Base-by-base conservation (phyloP, 2,888 invertebrate species). In the Watsonalla binaria region DNA sequence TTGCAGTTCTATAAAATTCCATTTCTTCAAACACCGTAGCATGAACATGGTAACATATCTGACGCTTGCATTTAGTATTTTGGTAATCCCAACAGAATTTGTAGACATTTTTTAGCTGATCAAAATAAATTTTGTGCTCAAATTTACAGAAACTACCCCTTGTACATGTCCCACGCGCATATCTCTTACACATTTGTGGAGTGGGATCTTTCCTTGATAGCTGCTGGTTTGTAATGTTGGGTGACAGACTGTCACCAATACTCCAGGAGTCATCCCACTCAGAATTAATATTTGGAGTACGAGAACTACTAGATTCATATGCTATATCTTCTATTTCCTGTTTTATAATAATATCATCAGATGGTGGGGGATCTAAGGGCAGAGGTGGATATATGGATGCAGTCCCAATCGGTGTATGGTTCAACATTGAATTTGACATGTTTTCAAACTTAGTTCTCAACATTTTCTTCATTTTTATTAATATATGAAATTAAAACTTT, bases 1-100 rank as follows among this genome's bases (percentile, higher is more conserved):
- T 47, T 0, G 68, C 70, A 0, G 74, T 73, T 42, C 72, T 56
- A 14, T 72, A 74, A 50, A 72, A 75, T 5, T 65, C 54, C 11
- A 68, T 66, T 45, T 74, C 72, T 42, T 76, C 74, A 61, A 73
- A 73, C 0, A 76, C 66, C 1, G 64, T 58, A 0, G 74, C 76
- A 53, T 76, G 76, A 0, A 70, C 72, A 57, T 66, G 72, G 57
- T 61, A 71, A 46, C 75, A 75, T n/a, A 63, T 58, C 0, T 45
- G 7, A 51, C 45, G 48, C 1, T 5, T 5, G 14, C 48, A 48
- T 9, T 48, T 14, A 37, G 5, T 6, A 4, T 48, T 48, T 48
- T 48, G 48, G 37, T 37, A 48, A 14, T 48, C 37, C 48, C 48
- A 48, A 48, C 48, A 48, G 37, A 48, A 48, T 33, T 37, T 37